Evolutionary conservation across 2,113 vertebrate species (phyloP).

Genomic region (Boulengeromyrus knoepffleri): DNA sequence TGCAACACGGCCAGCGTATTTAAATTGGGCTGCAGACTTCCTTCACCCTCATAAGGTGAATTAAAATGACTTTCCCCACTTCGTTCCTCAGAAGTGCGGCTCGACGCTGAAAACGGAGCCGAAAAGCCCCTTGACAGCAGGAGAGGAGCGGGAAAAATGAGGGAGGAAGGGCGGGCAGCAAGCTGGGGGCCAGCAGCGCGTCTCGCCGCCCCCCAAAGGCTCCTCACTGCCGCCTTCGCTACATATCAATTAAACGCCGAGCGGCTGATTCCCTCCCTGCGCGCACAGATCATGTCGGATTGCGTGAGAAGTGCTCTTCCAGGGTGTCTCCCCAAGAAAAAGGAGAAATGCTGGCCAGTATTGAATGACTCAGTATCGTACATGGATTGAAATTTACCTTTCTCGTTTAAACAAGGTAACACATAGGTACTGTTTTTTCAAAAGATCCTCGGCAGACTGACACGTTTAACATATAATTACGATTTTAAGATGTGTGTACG

Average conservation of each 20-base stretch:
- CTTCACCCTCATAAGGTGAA: slow-evolving; percentile 22
- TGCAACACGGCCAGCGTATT: slow-evolving; percentile 7
- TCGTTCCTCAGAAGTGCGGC: background rate
- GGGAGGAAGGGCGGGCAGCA: background rate
- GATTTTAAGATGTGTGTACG: background rate
- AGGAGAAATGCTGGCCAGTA: background rate
- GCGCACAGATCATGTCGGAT: background rate
- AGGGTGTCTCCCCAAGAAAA: background rate
- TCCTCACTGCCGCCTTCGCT: background rate
- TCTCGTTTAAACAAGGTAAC: background rate
- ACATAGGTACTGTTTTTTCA: background rate
- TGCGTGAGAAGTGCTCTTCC: background rate
- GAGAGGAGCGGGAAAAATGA: background rate
- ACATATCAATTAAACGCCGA: background rate
- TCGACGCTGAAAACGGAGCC: background rate
- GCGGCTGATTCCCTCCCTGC: background rate
- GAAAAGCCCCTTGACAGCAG: slow-evolving; percentile 15
- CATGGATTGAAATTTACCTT: background rate
- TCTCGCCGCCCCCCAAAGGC: background rate
- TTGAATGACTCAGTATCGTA: background rate
- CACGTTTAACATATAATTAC: background rate
- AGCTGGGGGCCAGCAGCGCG: background rate
- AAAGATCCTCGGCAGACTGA: background rate
- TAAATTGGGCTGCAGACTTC: slow-evolving; percentile 14
- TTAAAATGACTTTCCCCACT: slow-evolving; percentile 24